phyloP scores from a whole-genome alignment of 2,888 invertebrate species.

The Rosalia funebris region DNA sequence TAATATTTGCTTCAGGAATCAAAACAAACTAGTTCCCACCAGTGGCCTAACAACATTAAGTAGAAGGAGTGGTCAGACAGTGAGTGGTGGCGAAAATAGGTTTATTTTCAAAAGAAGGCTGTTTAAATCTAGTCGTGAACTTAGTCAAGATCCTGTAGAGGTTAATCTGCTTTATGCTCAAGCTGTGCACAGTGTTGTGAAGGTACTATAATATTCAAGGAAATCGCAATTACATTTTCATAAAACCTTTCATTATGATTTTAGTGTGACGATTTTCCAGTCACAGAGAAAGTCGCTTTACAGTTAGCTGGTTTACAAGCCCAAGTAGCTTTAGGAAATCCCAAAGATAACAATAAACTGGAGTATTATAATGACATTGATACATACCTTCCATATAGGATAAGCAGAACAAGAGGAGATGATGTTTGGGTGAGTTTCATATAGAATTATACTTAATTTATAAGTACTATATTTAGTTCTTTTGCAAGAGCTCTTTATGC shows the following conservation, averaged over 20 bases:
- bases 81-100: conserved; percentile 87
- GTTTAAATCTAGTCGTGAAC: conserved; percentile 87
- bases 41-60: conserved; percentile 64
- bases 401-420: conserved; percentile 79
- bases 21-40: conserved; percentile 58
- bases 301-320: conserved; percentile 94
- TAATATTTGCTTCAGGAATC: conserved; percentile 57
- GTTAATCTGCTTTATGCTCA: conserved; percentile 94
- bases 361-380: conserved; percentile 93
- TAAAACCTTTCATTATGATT: conserved; percentile 34
- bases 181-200: conserved; percentile 94
- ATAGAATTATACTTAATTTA: too few species aligned
- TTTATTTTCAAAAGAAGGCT: conserved; percentile 92
- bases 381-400: conserved; percentile 86
- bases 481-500: too few species aligned
- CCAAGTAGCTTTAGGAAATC: conserved; percentile 92
- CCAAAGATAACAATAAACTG: conserved; percentile 78
- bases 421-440: conserved; percentile 86
- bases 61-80: conserved; percentile 70
- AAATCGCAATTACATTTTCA: background rate
- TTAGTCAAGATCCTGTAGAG: conserved; percentile 95
- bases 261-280: conserved; percentile 93
- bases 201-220: conserved; percentile 69
- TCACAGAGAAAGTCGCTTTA: conserved; percentile 92
- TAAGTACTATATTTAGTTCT: too few species aligned